Conservation (phyloP, 2,888 invertebrate species). For the Euzetes globulus region DNA sequence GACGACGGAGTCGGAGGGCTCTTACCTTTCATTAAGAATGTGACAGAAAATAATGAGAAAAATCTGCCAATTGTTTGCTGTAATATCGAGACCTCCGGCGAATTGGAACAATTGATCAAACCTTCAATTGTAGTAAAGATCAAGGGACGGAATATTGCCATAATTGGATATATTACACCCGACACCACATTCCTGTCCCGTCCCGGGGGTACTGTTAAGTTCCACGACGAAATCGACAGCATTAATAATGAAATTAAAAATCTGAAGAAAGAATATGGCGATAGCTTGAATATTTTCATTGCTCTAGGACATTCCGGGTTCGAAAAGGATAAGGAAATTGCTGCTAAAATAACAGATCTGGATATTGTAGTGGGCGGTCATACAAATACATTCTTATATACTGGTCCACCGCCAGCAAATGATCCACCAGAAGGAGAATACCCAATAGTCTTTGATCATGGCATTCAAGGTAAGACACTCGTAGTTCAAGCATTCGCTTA, state of each 20-base stretch:
- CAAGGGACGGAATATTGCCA: constrained; percentile 61
- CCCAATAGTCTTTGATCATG: constrained; percentile 61
- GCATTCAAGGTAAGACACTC: constrained; percentile 53
- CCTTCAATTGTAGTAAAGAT: constrained; percentile 49
- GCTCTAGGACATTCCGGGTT: constrained; percentile 85
- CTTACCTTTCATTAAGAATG: constrained; percentile 63
- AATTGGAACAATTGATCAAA: constrained; percentile 7
- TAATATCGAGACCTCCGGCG: neutral
- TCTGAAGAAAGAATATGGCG: constrained; percentile 62
- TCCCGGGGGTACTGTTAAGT: constrained; percentile 44
- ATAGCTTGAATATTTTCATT: constrained; percentile 69
- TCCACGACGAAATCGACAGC: constrained; percentile 61
- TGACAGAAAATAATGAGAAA: constrained; percentile 44
- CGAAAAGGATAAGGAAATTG: constrained; percentile 66
- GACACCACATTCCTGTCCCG: constrained; percentile 59
- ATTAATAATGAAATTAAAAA: constrained; percentile 59
- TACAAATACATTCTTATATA: constrained; percentile 80
- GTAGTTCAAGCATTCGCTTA: constrained; percentile 84
- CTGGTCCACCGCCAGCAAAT: constrained; percentile 59
- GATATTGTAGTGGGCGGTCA: constrained; percentile 87
- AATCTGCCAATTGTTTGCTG: constrained; percentile 9
- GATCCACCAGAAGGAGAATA: constrained; percentile 68
- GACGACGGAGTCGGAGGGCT: constrained; percentile 60
- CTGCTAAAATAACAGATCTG: constrained; percentile 64
- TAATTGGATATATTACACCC: constrained; percentile 78